Conservation (phyloP, 2,797 vertebrate species). For the Pangasius mekongensis region DNA sequence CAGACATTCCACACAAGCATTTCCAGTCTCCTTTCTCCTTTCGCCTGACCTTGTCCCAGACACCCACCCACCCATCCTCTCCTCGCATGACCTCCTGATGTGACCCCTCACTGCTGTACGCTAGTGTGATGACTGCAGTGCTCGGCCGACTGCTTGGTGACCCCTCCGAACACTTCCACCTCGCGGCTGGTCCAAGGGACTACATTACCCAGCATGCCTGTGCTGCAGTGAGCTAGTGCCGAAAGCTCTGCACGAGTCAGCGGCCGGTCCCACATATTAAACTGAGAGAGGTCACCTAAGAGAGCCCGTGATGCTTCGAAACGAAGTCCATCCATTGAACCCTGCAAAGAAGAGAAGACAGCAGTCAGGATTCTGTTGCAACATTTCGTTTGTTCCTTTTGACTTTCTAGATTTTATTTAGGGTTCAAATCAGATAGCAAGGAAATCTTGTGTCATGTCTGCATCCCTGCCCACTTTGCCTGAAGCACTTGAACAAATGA, state of each 20-base stretch:
- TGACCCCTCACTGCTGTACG: constrained; percentile 66
- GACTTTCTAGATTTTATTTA: neutral
- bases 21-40: neutral
- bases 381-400: neutral
- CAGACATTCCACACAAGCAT: constrained; percentile 13
- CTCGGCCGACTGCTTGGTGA: constrained; percentile 81
- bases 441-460: neutral
- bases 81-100: neutral
- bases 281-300: constrained; percentile 91
- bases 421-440: neutral
- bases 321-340: constrained; percentile 83
- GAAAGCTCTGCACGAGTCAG: constrained; percentile 83
- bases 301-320: constrained; percentile 94
- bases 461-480: neutral
- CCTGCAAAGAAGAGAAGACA: constrained; percentile 68
- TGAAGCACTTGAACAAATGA: neutral
- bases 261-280: constrained; percentile 90
- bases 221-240: constrained; percentile 86
- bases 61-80: neutral
- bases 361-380: neutral
- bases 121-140: constrained; percentile 81
- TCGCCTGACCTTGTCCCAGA: constrained; percentile 26
- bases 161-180: constrained; percentile 87
- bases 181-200: constrained; percentile 87
- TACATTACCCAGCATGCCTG: constrained; percentile 81